phyloP scores from a whole-genome alignment of 2,888 invertebrate genomes.

The Agriopis aurantiaria region DNA sequence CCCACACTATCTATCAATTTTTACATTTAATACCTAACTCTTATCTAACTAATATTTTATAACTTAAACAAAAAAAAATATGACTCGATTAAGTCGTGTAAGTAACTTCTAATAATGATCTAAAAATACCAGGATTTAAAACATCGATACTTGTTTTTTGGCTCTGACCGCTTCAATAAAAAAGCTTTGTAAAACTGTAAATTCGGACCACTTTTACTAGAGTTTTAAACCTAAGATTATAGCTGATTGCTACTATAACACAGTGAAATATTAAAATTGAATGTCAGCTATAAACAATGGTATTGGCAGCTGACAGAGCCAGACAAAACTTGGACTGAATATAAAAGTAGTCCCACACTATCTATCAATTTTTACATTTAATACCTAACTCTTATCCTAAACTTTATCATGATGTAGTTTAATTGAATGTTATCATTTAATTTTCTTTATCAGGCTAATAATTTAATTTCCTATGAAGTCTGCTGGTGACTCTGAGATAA shows the following conservation, averaged over 20 bases:
- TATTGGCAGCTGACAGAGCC: too few species aligned
- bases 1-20: not conserved
- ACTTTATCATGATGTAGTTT: conserved; percentile 20
- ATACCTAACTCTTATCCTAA: conserved; percentile 16
- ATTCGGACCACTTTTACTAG: too few species aligned
- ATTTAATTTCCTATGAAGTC: conserved; percentile 56
- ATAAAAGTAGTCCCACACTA: not conserved
- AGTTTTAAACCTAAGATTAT: too few species aligned
- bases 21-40: not conserved
- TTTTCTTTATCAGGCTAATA: conserved; percentile 33
- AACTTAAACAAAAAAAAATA: not conserved
- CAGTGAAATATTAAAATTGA: too few species aligned
- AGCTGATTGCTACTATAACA: too few species aligned
- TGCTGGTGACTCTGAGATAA: conserved; percentile 44
- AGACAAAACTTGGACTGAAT: too few species aligned
- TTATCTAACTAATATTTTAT: conserved; percentile 13
- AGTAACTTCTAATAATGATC: not conserved
- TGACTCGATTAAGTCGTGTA: not conserved
- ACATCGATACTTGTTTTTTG: not conserved
- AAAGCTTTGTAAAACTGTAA: not conserved
- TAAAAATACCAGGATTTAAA: not conserved
- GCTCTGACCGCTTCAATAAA: too few species aligned
- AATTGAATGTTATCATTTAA: conserved; percentile 36
- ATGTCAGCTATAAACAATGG: too few species aligned
- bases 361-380: conserved; percentile 1